phyloP scores from a whole-genome alignment of 2,888 invertebrate genomes.

The Drosophila nigricruria region DNA sequence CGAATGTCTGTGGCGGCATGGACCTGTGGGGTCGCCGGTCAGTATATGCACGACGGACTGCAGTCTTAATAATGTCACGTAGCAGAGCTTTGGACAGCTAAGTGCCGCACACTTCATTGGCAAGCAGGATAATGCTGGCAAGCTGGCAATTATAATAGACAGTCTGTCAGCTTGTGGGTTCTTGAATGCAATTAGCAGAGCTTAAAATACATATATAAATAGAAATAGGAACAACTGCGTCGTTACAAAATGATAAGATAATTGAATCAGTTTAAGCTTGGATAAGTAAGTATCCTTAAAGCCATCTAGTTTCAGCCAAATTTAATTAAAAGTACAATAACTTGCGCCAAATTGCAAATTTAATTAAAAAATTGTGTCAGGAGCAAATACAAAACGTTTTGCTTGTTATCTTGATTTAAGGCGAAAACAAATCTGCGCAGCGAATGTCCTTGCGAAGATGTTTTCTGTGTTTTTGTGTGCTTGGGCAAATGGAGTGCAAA shows the following conservation, averaged over 20 bases:
- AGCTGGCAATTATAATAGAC: constrained; percentile 52
- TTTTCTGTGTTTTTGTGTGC: constrained; percentile 37
- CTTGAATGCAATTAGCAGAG: constrained; percentile 36
- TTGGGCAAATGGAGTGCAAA: constrained; percentile 75
- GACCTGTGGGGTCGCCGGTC: neutral
- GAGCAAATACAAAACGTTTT: constrained; percentile 41
- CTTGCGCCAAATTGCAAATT: constrained; percentile 12
- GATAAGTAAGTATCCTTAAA: neutral
- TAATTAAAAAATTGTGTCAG: constrained; percentile 63
- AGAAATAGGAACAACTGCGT: neutral
- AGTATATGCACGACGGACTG: constrained; percentile 54
- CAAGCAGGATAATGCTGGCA: constrained; percentile 40
- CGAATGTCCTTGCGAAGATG: constrained; percentile 52
- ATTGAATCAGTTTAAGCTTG: constrained; percentile 2
- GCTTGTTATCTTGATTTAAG: constrained; percentile 50
- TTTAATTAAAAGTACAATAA: neutral
- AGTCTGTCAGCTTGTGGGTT: constrained; percentile 13
- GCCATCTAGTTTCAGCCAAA: neutral
- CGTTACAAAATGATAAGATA: constrained; percentile 2
- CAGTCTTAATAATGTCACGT: constrained; percentile 79
- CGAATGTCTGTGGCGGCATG: constrained; percentile 10
- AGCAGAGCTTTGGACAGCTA: constrained; percentile 71
- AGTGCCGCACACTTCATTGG: constrained; percentile 54
- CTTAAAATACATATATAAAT: constrained; percentile 8
- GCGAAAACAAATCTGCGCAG: constrained; percentile 42